Evolutionary conservation across 2,797 vertebrate species (phyloP).

Genomic region (Hippopotamyrus pictus): DNA sequence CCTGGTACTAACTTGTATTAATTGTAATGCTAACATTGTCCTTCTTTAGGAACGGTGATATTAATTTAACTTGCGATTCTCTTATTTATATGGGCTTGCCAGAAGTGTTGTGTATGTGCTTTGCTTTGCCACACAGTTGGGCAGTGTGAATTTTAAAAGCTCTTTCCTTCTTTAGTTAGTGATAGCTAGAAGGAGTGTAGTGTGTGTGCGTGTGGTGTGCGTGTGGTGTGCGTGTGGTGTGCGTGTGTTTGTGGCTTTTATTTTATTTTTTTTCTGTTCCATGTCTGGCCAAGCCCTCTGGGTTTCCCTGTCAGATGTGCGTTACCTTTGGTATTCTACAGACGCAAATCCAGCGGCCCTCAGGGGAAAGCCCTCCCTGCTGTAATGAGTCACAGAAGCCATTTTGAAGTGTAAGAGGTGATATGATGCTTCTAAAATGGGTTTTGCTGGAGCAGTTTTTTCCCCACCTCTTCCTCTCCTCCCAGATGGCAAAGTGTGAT

Average conservation of each 20-base stretch:
- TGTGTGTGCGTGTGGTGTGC: background rate
- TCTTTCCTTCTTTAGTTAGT: background rate
- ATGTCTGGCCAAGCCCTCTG: background rate
- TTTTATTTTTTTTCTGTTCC: background rate
- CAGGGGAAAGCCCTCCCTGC: background rate
- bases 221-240: no score
- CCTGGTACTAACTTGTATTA: background rate
- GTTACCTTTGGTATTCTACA: background rate
- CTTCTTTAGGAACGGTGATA: background rate
- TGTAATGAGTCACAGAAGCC: background rate
- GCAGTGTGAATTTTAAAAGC: background rate
- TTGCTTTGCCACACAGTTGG: background rate
- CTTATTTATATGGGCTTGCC: background rate
- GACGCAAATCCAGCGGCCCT: background rate
- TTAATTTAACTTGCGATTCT: background rate
- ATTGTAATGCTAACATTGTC: background rate
- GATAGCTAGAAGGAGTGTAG: background rate
- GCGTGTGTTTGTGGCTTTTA: background rate
- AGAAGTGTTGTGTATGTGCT: background rate
- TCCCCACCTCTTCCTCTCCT: background rate
- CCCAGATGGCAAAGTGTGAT: background rate
- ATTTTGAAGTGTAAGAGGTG: background rate
- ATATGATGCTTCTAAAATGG: background rate
- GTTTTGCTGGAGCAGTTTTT: background rate
- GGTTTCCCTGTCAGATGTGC: background rate